Base-by-base conservation (phyloP, 2,797 vertebrate genomes). In the Cynopterus sphinx region DNA sequence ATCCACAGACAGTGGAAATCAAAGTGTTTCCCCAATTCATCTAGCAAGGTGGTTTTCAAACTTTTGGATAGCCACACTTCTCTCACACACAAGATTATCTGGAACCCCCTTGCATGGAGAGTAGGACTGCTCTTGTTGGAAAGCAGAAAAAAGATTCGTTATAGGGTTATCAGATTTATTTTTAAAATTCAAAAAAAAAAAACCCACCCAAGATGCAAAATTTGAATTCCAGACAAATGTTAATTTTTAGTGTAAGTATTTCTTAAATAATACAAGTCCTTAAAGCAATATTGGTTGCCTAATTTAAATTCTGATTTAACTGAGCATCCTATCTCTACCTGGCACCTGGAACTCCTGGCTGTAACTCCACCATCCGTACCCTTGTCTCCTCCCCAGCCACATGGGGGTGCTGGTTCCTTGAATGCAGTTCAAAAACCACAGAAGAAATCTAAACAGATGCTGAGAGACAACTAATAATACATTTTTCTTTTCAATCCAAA, bases 191-290 rank as follows among this genome's bases (percentile, higher is more conserved):
- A 43, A 22, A 55, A 21, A 55, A 49, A 15, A 49, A 49, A 46
- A 46, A 46, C 46, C 12, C 46, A 49, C 1, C 16, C 3, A 9
- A 17, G 53, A 43, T 82, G 57, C 19, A 21, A 39, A 71, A 51
- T 65, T 84, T 96, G 65, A 86, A 73, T 95, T 97, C 75, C 51
- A 73, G 12, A 36, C 74, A 84, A 77, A 82, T 5, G 21, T 11
- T 86, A 79, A 12, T 67, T 92, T 90, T 93, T 51, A 71, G 24
- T 57, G 2, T 33, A 53, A 41, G 8, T 59, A 5, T 63, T 33
- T 57, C 49, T 26, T 51, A 70, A 77, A 57, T 82, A 73, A 36
- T 41, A 17, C 8, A 55, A 17, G 39, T 51, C 24, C 59, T 36
- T 61, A 43, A 70, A 74, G 36, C 77, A 70, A 1, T 43, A 78